A percentile compares a stretch with the other conserved stretches of the same genome.
Conservation (phyloP, 2,113 vertebrate species). For the Campylomormyrus tamandua region DNA sequence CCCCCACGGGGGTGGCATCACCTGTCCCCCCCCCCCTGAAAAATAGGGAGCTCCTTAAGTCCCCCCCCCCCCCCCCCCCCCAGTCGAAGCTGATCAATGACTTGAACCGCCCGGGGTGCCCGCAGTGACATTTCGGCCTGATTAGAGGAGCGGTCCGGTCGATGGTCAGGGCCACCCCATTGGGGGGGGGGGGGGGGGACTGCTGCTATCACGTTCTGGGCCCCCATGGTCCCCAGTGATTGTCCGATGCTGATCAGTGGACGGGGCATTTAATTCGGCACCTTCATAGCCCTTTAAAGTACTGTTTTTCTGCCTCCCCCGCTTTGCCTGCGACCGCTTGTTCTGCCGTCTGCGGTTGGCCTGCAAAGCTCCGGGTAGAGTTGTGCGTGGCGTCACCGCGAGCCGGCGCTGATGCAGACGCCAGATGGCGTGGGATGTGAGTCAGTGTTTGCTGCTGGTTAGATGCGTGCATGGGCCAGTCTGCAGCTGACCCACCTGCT, state of each 20-base stretch:
- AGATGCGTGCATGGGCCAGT: neutral
- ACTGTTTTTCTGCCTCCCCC: neutral
- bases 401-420: neutral
- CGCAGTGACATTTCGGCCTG: neutral
- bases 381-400: neutral
- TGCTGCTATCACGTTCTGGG: neutral
- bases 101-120: neutral
- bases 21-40: neutral
- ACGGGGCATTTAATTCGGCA: neutral
- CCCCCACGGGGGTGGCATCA: neutral
- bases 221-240: neutral
- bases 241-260: neutral
- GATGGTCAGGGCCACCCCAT: neutral
- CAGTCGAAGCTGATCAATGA: neutral
- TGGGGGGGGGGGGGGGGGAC: neutral
- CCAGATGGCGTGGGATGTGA: neutral
- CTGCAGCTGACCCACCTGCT: neutral
- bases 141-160: neutral
- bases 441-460: constrained; percentile 3
- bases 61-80: neutral
- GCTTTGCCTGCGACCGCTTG: neutral
- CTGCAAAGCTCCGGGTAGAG: neutral
- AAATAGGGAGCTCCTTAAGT: no score
- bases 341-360: neutral
- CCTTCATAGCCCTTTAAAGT: neutral